phyloP scores from a whole-genome alignment of 2,797 vertebrate species.

The Emydoidea blandingii region DNA sequence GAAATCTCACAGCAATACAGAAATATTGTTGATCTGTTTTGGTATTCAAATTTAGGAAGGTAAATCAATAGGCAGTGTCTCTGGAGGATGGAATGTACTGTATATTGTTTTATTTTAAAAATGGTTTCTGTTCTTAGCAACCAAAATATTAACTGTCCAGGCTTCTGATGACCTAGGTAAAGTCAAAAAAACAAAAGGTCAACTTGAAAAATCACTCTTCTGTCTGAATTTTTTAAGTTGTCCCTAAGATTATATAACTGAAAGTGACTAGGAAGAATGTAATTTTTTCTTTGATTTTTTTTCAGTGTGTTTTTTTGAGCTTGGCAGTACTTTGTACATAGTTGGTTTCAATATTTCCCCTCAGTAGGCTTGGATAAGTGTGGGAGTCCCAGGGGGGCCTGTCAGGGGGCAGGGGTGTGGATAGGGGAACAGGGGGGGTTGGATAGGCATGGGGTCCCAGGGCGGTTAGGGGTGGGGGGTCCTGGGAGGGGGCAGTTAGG shows the following conservation, averaged over 20 bases:
- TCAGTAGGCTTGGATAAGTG: background rate
- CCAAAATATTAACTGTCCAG: background rate
- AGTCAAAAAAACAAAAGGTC: background rate
- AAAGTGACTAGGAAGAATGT: background rate
- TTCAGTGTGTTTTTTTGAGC: background rate
- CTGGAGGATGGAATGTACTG: background rate
- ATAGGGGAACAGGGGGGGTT: no score
- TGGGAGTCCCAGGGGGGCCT: no score
- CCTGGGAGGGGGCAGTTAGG: no score
- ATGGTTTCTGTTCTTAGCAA: background rate
- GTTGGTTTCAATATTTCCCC: background rate
- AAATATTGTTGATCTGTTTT: background rate
- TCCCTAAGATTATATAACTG: accelerated
- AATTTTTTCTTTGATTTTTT: background rate
- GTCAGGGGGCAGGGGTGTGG: no score
- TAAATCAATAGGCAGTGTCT: background rate
- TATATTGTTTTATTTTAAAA: background rate
- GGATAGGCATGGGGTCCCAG: no score
- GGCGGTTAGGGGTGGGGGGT: no score
- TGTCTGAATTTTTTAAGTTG: background rate
- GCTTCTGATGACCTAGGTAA: background rate
- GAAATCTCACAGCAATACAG: background rate
- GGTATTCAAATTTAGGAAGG: background rate
- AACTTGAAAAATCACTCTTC: background rate
- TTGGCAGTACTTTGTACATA: background rate